Evolutionary conservation across 2,797 vertebrate genomes (phyloP).

Genomic region (Chloroceryle inda): DNA sequence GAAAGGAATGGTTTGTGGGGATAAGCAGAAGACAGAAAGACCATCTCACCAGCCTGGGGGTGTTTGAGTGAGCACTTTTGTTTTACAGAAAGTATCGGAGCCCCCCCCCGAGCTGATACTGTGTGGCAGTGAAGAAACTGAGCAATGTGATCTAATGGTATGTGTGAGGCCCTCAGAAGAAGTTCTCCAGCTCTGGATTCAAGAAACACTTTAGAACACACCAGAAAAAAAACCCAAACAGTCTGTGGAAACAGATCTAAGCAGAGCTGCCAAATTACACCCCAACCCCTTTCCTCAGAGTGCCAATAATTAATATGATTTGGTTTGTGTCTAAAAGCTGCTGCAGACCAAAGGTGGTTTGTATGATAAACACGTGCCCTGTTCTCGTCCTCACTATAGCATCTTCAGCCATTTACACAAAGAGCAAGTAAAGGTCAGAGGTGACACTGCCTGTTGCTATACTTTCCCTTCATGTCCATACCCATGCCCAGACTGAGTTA

Average conservation of each 20-base stretch:
- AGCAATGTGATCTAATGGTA: constrained; percentile 34
- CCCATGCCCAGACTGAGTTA: background rate
- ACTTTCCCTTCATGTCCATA: background rate
- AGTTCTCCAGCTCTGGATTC: constrained; percentile 47
- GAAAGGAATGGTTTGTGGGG: background rate
- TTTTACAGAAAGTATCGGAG: constrained; percentile 70
- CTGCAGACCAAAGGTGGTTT: background rate
- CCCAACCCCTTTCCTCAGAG: background rate
- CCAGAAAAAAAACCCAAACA: background rate
- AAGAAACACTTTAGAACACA: background rate
- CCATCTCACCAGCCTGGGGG: background rate
- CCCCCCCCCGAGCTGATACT: constrained; percentile 36
- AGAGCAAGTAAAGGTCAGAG: background rate
- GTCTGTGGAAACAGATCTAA: background rate
- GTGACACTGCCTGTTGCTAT: background rate
- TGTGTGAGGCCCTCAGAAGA: constrained; percentile 57
- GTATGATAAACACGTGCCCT: background rate
- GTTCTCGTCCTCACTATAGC: background rate
- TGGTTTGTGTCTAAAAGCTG: background rate
- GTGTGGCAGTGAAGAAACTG: constrained; percentile 40
- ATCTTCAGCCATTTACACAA: background rate
- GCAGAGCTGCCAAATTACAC: background rate
- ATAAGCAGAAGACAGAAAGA: background rate
- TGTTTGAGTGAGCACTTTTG: constrained; percentile 10
- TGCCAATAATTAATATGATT: background rate